Percentiles rank a stretch among this genome's conserved stretches.
Conservation (phyloP, 2,888 invertebrate species). For the Fabriciana adippe region DNA sequence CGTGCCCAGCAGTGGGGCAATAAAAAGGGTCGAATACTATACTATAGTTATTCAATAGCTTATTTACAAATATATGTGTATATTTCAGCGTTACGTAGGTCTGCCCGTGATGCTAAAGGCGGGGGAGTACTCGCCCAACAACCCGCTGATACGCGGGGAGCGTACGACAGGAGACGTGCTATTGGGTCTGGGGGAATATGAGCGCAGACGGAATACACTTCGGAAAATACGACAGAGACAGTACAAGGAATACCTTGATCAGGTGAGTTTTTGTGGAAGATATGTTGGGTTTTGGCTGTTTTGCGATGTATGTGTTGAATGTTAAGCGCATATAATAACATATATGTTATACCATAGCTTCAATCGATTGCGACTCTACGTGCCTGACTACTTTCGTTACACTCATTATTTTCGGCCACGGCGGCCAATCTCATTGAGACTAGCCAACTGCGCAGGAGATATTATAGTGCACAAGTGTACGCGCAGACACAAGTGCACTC, state of each 20-base stretch:
- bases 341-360: no score
- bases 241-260: constrained; percentile 81
- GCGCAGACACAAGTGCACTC: no score
- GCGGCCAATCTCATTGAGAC: no score
- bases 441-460: no score
- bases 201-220: constrained; percentile 76
- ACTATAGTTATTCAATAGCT: no score
- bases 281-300: no score
- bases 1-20: no score
- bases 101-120: constrained; percentile 81
- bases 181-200: constrained; percentile 83
- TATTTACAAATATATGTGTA: not conserved
- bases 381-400: no score
- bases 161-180: constrained; percentile 71
- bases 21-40: not conserved
- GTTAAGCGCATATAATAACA: no score
- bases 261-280: constrained; percentile 56
- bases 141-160: constrained; percentile 76
- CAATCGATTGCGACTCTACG: no score
- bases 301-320: no score
- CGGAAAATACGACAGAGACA: constrained; percentile 77
- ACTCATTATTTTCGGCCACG: not conserved
- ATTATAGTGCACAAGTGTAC: no score
- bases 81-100: constrained; percentile 68
- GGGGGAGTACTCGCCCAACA: constrained; percentile 84